Base-by-base conservation (phyloP, 2,113 vertebrate genomes). In the Psilopogon haemacephalus region DNA sequence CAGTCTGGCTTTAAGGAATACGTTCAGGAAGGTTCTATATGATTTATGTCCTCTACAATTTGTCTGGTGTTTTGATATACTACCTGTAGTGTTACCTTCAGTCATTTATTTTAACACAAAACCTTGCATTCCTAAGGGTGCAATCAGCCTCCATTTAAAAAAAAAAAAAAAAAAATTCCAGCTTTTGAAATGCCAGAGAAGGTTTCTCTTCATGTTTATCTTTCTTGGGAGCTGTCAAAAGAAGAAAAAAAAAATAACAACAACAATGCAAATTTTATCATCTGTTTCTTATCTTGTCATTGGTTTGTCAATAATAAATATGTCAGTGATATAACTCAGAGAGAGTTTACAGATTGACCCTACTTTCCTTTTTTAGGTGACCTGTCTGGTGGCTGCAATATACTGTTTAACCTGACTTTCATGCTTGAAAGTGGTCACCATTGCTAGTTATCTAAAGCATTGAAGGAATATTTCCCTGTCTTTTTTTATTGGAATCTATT, bases 361-460 rank as follows among this genome's bases (percentile, higher is more conserved):
- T 35, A 26, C 54, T 90, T 93, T 81, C 52, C 58, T 58, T 84
- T 78, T 62, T 32, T 62, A 50, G 48, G n/a, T 79, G 54, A 75
- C 21, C 15, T 21, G 40, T 64, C 30, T 84, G 54, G 48, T 90
- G 59, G 52, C 62, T 75, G 67, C 67, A 94, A 8, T 82, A 14
- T 48, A 62, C 69, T 60, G 42, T 92, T 94, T 89, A 86, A 86
- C 27, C 30, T 85, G 35, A 92, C 79, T 85, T 79, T 12, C 38
- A 62, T 81, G 30, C 67, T 89, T 92, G 74, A 72, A 92, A 92
- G 55, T 65, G 40, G 63, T 87, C 74, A 89, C 71, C 55, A 30
- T 48, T 95, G 10, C 27, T 82, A 91, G 54, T 85, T 62, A 50
- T 79, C 48, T 72, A 17, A 84, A 12, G 44, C 70, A 30, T 2